Evolutionary conservation across 2,888 invertebrate genomes (phyloP).

Genomic region (Hypena proboscidalis): DNA sequence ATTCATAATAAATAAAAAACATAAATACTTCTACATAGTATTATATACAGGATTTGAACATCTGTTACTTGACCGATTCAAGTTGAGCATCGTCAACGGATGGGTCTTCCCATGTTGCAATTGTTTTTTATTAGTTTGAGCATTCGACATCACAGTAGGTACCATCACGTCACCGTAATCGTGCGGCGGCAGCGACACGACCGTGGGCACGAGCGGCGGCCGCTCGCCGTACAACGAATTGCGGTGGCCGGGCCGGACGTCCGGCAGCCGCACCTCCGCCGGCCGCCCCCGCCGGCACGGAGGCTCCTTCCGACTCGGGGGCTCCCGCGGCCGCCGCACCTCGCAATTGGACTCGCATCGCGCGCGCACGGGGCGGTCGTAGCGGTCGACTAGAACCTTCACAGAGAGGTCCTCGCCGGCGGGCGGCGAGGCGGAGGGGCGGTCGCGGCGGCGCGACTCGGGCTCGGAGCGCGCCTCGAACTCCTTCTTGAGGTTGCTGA

Average conservation of each 20-base stretch:
- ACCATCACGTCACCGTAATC: slow-evolving; percentile 86
- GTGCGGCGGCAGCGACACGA: slow-evolving; percentile 67
- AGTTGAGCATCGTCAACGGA: slow-evolving; percentile 94
- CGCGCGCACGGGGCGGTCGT: slow-evolving; percentile 80
- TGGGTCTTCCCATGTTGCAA: slow-evolving; percentile 96
- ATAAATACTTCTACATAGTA: slow-evolving; percentile 91
- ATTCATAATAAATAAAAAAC: slow-evolving; percentile 83
- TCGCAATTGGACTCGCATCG: slow-evolving; percentile 56
- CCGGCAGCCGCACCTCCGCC: slow-evolving; percentile 46
- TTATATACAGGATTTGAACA: slow-evolving; percentile 94
- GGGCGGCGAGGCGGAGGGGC: slow-evolving; percentile 87
- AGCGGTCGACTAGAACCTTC: slow-evolving; percentile 90
- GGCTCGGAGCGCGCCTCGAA: slow-evolving; percentile 89
- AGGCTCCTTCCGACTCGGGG: slow-evolving; percentile 45
- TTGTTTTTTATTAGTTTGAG: slow-evolving; percentile 91
- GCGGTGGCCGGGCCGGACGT: slow-evolving; percentile 53
- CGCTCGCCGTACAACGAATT: slow-evolving; percentile 60
- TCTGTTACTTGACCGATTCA: slow-evolving; percentile 89
- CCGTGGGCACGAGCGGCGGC: slow-evolving; percentile 71
- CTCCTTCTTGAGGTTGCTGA: slow-evolving; percentile 94
- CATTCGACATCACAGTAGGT: slow-evolving; percentile 89
- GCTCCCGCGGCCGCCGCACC: slow-evolving; percentile 35
- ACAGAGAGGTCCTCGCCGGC: slow-evolving; percentile 89
- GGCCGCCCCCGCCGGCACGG: slow-evolving; percentile 50
- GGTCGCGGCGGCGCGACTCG: slow-evolving; percentile 50